phyloP scores from a whole-genome alignment of 2,888 invertebrate genomes.

The Aproaerema taeniolella region DNA sequence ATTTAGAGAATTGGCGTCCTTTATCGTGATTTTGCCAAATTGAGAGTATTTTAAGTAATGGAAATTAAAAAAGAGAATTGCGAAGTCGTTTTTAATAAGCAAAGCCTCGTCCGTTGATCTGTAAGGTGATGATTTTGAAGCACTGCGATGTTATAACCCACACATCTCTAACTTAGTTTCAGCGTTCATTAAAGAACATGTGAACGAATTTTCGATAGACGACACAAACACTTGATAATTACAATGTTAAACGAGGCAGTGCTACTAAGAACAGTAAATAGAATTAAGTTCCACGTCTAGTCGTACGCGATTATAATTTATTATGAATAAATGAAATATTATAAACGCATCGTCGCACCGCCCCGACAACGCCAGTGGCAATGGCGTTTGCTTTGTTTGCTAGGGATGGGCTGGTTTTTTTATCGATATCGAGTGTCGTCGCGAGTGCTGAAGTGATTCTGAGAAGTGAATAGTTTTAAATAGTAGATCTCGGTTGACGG shows the following conservation, averaged over 20 bases:
- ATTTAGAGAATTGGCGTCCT: too few relatives aligned
- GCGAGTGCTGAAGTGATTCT: conserved; percentile 1
- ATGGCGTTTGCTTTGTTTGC: conserved; percentile 73
- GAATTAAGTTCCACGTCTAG: conserved; percentile 47
- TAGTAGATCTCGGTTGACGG: too few relatives aligned
- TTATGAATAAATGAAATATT: conserved; percentile 78
- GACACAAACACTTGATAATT: conserved; percentile 13
- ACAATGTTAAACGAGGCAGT: conserved; percentile 19
- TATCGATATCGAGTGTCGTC: conserved; percentile 27
- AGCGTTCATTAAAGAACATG: too few relatives aligned
- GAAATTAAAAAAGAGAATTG: too few relatives aligned
- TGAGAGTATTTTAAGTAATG: too few relatives aligned
- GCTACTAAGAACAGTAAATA: conserved; percentile 26
- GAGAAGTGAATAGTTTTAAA: too few relatives aligned
- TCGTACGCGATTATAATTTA: conserved; percentile 72
- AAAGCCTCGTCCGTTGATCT: too few relatives aligned
- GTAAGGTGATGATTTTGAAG: too few relatives aligned
- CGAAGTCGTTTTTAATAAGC: too few relatives aligned
- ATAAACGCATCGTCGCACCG: conserved; percentile 75
- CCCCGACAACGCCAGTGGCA: conserved; percentile 74
- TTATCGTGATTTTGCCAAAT: too few relatives aligned
- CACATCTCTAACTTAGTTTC: too few relatives aligned
- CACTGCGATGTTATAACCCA: too few relatives aligned
- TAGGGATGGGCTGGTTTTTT: conserved; percentile 34
- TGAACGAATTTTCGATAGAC: neutral